These are phyloP conservation scores for Onychorhynchus coronatus DNA, from an alignment of 2,113 vertebrate genomes.

Conservation along the genomic window DNA sequence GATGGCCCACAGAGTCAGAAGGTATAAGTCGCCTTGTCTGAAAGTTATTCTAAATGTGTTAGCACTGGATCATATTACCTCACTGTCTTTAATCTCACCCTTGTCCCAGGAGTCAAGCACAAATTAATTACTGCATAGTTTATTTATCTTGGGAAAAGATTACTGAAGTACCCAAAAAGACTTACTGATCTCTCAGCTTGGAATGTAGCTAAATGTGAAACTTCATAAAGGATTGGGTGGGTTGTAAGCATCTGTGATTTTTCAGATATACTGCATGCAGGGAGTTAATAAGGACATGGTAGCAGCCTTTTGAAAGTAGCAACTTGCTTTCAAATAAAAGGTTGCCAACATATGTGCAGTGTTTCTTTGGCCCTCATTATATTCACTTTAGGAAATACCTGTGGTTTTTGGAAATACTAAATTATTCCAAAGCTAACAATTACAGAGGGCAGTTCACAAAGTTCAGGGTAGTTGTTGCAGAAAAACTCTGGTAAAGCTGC, in stretches of 20 bases:
- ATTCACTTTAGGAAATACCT: neutral
- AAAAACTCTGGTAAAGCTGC: neutral
- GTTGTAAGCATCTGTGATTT: neutral
- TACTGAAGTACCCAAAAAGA: neutral
- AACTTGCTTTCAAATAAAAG: neutral
- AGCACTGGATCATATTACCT: neutral
- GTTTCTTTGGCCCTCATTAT: neutral
- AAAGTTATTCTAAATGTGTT: neutral
- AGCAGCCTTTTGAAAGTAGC: neutral
- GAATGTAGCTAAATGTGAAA: neutral
- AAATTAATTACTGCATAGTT: neutral
- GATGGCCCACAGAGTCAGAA: constrained; percentile 89
- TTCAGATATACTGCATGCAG: neutral
- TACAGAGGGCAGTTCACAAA: neutral
- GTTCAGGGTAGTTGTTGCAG: neutral
- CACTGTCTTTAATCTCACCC: neutral
- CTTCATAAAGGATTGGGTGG: neutral
- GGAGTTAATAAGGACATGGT: neutral
- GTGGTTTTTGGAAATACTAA: neutral
- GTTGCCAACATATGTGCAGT: neutral
- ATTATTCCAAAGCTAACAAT: neutral
- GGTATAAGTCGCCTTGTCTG: constrained; percentile 58
- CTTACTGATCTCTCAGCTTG: neutral
- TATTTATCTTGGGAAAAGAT: neutral
- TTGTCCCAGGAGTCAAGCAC: neutral